phyloP scores from a whole-genome alignment of 2,113 vertebrate species.

The Crotalus helleri region DNA sequence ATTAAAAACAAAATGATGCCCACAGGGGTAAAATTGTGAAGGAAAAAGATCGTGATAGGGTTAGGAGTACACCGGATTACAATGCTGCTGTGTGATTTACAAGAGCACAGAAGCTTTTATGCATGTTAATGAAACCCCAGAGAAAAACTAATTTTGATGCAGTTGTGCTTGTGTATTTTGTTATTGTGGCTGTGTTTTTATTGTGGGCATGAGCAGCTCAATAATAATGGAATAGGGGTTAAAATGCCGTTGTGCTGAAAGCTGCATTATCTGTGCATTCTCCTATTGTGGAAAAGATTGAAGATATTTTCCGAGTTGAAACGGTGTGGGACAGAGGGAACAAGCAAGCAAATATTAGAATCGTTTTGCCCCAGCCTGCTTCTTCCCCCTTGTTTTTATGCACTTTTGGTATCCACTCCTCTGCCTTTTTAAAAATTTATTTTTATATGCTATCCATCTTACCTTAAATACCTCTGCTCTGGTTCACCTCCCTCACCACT shows the following conservation, averaged over 20 bases:
- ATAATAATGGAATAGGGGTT: neutral
- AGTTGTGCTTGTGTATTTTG: neutral
- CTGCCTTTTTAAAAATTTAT: neutral
- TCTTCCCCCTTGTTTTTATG: neutral
- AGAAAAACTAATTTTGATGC: neutral
- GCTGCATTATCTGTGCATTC: neutral
- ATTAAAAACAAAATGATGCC: neutral
- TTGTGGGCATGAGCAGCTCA: neutral
- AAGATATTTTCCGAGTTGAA: neutral
- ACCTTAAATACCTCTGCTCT: neutral
- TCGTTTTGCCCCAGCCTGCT: neutral
- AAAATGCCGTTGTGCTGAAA: neutral
- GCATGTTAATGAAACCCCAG: neutral
- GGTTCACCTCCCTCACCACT: neutral
- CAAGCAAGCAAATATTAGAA: neutral
- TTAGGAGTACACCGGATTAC: neutral
- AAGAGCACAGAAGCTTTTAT: neutral
- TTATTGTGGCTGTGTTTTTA: neutral
- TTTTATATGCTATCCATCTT: neutral
- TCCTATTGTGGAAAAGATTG: neutral
- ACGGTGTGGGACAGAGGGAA: neutral
- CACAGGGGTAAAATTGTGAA: neutral
- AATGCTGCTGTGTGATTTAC: neutral
- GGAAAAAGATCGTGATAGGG: neutral
- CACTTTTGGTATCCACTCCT: neutral